Evolutionary conservation across 2,797 vertebrate species (phyloP).

Genomic region (Picus viridis): DNA sequence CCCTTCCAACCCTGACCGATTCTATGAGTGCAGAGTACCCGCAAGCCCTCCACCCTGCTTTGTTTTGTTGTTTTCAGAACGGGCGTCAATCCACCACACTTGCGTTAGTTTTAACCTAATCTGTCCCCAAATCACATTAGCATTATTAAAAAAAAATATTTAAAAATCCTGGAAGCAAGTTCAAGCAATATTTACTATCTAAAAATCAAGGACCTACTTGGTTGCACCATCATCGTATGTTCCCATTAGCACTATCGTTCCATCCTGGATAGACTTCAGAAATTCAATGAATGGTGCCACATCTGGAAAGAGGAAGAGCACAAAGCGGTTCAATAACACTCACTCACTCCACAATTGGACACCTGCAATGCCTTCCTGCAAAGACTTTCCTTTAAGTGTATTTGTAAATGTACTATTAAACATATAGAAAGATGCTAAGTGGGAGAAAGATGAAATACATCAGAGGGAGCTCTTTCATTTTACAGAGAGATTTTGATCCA

Average conservation of each 20-base stretch:
- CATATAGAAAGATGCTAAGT: neutral
- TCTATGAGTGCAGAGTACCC: too few relatives aligned
- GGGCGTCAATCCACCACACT: neutral
- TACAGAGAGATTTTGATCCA: neutral
- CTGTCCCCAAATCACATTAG: neutral
- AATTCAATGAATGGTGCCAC: conserved; percentile 89
- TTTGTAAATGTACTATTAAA: neutral
- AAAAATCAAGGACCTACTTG: conserved; percentile 84
- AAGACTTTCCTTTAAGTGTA: neutral
- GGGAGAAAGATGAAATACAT: neutral
- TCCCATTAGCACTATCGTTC: conserved; percentile 93
- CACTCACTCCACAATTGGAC: neutral
- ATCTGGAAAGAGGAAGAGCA: conserved; percentile 77
- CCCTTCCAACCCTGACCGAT: too few relatives aligned
- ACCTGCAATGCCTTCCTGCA: neutral
- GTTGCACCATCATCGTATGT: conserved; percentile 93
- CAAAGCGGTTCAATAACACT: neutral
- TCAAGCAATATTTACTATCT: neutral
- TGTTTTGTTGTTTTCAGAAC: too few relatives aligned
- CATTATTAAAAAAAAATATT: neutral
- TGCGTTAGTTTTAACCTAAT: neutral
- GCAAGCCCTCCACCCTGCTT: too few relatives aligned
- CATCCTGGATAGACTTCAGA: conserved; percentile 88
- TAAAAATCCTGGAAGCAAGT: neutral
- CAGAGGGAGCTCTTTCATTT: neutral